Base-by-base conservation (phyloP, 2,888 invertebrate genomes). In the Auanema sp. region DNA sequence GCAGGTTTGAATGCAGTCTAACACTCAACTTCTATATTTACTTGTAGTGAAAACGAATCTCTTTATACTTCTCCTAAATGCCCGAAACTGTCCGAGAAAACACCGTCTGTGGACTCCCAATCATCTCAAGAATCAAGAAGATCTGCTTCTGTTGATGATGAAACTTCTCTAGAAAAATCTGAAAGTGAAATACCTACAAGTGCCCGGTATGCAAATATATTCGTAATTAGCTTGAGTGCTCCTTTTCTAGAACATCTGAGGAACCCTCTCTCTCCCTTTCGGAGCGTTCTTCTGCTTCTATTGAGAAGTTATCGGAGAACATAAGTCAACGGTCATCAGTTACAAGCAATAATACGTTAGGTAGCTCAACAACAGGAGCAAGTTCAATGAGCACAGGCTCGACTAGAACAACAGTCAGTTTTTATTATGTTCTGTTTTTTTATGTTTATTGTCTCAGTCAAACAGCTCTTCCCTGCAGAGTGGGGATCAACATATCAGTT, bases 1-100 rank as follows among this genome's bases (percentile, higher is more conserved):
- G 68, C 58, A 74, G 73, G 73, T 73, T 52, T 52, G 24, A 23
- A 8, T 8, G 21, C 8, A 52, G 11, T 24, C 23, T n/a, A 21
- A n/a, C 52, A 33, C 33, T 33, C 8, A 5, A 33, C 33, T 25
- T 55, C 25, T 18, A 18, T 14, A n/a, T 55, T 55, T n/a, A 4
- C 50, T 64, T 70, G 60, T 56, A 72, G 72, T 57, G 72, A 72
- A 56, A 72, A 72, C 55, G 72, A 72, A 25, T 65, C 64, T 49
- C 18, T 72, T 1, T 66, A 68, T 64, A 59, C 62, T 2, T 33
- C 52, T 25, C 60, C 66, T 12, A 62, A 62, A 40, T 56, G 56
- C 5, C 62, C 56, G 3, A 14, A 52, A 12, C 12, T 56, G 41
- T 33, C 56, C 18, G 62, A 62, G 25, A 62, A 62, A 42, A 57